phyloP scores from a whole-genome alignment of 2,797 vertebrate genomes.

The Falco columbarius region DNA sequence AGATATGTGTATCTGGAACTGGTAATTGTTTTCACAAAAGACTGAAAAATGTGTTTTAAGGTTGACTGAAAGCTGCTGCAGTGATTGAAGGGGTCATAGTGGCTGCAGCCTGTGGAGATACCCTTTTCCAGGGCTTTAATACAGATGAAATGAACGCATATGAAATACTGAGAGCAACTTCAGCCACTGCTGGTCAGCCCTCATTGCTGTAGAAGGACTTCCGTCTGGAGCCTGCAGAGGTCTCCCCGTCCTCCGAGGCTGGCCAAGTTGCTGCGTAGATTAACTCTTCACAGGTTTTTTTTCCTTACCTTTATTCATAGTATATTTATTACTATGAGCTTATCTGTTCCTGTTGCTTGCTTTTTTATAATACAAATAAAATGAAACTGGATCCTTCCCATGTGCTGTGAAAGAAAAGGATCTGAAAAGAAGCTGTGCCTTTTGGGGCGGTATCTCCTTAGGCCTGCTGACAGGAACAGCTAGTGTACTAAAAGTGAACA shows the following conservation, averaged over 20 bases:
- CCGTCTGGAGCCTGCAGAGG: slow-evolving; percentile 51
- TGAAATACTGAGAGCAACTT: not conserved
- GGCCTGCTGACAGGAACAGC: not conserved
- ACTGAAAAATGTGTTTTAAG: not conserved
- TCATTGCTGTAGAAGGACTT: not conserved
- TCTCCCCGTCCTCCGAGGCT: not conserved
- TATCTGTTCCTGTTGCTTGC: slow-evolving; percentile 2
- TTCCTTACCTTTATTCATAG: not conserved
- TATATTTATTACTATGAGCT: not conserved
- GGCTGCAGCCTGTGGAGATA: not conserved
- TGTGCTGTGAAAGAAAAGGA: not conserved
- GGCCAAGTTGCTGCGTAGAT: not conserved
- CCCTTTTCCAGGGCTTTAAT: not conserved
- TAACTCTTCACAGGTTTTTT: not conserved
- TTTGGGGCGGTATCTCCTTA: not conserved
- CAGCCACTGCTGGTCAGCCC: not conserved
- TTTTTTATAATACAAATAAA: slow-evolving; percentile 15
- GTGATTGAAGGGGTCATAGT: not conserved
- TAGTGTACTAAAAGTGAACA: not conserved
- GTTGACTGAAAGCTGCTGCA: not conserved
- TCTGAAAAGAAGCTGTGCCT: not conserved
- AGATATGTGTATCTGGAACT: not conserved
- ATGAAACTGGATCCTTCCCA: not conserved
- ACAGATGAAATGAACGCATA: not conserved
- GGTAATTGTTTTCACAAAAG: not conserved